phyloP scores from a whole-genome alignment of 2,797 vertebrate genomes.

The Molossus alvarezi region DNA sequence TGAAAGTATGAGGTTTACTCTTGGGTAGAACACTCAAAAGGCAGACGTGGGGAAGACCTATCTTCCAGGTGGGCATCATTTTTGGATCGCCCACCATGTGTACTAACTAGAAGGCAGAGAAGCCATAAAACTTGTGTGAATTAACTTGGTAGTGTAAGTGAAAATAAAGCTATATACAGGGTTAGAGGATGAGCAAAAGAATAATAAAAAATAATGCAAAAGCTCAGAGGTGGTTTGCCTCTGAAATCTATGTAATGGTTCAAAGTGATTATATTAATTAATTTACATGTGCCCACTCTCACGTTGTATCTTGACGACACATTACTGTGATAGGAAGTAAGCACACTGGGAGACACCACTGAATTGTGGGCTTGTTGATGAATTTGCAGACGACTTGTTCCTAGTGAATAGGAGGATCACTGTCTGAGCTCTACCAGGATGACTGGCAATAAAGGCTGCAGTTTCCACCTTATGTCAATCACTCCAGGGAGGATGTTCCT shows the following conservation, averaged over 20 bases:
- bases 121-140: neutral
- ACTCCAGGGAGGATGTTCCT: neutral
- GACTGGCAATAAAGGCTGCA: neutral
- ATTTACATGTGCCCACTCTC: neutral
- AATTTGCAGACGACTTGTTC: neutral
- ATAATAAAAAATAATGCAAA: neutral
- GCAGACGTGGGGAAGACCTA: rapidly evolving
- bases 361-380: neutral
- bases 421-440: neutral
- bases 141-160: neutral
- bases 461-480: neutral
- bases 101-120: neutral
- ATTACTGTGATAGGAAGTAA: neutral
- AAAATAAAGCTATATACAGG: neutral
- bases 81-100: neutral
- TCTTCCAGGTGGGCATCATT: neutral
- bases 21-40: neutral
- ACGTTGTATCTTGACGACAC: neutral
- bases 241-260: neutral
- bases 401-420: neutral
- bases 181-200: neutral
- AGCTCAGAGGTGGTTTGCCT: neutral
- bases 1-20: neutral
- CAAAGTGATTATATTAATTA: neutral
- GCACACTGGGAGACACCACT: neutral